phyloP scores from a whole-genome alignment of 2,797 vertebrate species.

The Otus scops region DNA sequence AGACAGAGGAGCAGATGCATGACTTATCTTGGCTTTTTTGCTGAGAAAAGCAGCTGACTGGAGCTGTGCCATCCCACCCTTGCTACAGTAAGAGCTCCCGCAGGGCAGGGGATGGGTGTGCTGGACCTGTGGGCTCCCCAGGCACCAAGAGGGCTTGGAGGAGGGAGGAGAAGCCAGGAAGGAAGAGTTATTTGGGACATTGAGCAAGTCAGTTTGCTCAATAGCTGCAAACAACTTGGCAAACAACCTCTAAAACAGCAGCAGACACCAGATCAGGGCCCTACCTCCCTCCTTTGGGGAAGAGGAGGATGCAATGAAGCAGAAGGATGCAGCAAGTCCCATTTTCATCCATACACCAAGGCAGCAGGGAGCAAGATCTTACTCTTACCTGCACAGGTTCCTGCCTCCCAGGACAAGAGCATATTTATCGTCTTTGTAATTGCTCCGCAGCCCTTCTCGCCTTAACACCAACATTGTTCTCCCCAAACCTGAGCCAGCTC shows the following conservation, averaged over 20 bases:
- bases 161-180: neutral
- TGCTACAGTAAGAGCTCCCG: fast-evolving
- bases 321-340: neutral
- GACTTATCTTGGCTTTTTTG: fast-evolving
- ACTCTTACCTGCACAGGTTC: neutral
- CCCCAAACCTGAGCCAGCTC: neutral
- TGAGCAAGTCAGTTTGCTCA: neutral
- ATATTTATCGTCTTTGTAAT: neutral
- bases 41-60: neutral
- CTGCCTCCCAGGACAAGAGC: neutral
- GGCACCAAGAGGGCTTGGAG: fast-evolving
- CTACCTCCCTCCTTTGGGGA: neutral
- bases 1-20: neutral
- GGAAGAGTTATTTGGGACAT: neutral
- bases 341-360: neutral
- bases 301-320: neutral
- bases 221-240: neutral
- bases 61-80: neutral
- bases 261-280: neutral
- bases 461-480: neutral
- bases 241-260: neutral
- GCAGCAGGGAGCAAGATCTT: neutral
- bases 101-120: neutral
- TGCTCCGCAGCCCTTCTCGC: neutral
- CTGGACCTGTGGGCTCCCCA: neutral